These are phyloP conservation scores for Apodemus sylvaticus DNA, from an alignment of 2,113 vertebrate species.

Conservation along the genomic window DNA sequence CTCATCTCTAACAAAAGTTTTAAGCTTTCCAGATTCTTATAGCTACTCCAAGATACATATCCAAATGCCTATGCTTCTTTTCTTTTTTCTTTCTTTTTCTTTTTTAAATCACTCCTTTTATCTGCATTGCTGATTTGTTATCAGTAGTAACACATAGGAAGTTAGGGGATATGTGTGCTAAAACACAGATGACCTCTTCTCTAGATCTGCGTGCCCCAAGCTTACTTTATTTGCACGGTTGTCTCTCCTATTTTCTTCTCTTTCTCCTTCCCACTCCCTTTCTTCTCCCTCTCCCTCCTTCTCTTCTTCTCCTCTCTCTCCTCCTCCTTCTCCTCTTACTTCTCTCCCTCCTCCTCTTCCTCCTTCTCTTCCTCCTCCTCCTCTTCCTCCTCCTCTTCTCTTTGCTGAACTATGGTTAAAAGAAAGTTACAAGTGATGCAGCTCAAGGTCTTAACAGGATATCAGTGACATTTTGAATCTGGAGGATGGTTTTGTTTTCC, in stretches of 20 bases:
- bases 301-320: accelerated
- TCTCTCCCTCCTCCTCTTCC: no score
- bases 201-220: background rate
- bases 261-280: background rate
- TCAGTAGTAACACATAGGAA: constrained; percentile 16
- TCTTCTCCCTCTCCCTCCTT: accelerated
- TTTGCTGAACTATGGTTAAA: background rate
- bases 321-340: background rate
- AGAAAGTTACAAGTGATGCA: background rate
- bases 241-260: background rate
- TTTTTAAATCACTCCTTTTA: background rate
- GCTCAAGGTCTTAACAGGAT: background rate
- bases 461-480: background rate
- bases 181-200: background rate
- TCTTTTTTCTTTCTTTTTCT: no score
- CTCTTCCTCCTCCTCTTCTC: background rate
- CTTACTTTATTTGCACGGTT: background rate
- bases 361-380: no score
- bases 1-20: constrained; percentile 64
- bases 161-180: background rate
- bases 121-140: constrained; percentile 58
- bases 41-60: constrained; percentile 39
- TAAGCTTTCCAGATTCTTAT: constrained; percentile 49
- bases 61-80: constrained; percentile 43
- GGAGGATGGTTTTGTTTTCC: background rate